A percentile compares a stretch with the other conserved stretches of the same genome.
phyloP scores from a whole-genome alignment of 2,888 invertebrate species.

The Stictocephala bisonia region DNA sequence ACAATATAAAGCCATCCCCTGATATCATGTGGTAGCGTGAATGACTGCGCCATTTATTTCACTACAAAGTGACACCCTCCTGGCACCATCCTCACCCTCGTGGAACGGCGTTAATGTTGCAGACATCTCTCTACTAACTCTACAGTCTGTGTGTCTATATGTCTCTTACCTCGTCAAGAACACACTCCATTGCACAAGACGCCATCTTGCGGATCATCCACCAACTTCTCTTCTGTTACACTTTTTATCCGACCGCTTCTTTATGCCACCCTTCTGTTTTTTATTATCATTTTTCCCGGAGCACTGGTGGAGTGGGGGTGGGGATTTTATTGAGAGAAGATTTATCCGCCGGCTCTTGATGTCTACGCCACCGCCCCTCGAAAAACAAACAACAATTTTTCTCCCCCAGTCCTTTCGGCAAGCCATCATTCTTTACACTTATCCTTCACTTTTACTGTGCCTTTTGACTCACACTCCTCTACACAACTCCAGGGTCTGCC shows the following conservation, averaged over 20 bases:
- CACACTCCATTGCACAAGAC: not conserved
- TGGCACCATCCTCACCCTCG: not conserved
- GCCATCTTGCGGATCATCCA: constrained; percentile 11
- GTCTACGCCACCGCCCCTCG: constrained; percentile 39
- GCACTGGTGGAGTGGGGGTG: not conserved
- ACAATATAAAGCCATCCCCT: too few relatives aligned
- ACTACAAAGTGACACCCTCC: not conserved
- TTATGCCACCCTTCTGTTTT: constrained; percentile 52
- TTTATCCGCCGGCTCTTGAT: constrained; percentile 39
- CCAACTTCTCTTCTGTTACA: constrained; percentile 34
- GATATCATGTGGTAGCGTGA: not conserved
- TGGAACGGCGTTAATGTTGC: not conserved
- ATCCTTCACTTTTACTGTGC: constrained; percentile 44
- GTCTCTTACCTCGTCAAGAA: not conserved
- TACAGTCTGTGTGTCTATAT: too few relatives aligned
- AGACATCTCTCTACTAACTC: too few relatives aligned
- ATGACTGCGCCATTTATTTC: not conserved
- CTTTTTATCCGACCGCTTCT: constrained; percentile 42
- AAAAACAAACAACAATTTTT: constrained; percentile 48
- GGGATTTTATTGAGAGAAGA: constrained; percentile 49
- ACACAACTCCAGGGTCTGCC: too few relatives aligned
- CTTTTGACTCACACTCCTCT: not conserved
- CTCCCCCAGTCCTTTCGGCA: constrained; percentile 7
- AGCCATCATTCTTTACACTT: constrained; percentile 43
- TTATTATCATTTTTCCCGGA: constrained; percentile 53